Base-by-base conservation (phyloP, 2,113 vertebrate genomes). In the Catagonus wagneri region DNA sequence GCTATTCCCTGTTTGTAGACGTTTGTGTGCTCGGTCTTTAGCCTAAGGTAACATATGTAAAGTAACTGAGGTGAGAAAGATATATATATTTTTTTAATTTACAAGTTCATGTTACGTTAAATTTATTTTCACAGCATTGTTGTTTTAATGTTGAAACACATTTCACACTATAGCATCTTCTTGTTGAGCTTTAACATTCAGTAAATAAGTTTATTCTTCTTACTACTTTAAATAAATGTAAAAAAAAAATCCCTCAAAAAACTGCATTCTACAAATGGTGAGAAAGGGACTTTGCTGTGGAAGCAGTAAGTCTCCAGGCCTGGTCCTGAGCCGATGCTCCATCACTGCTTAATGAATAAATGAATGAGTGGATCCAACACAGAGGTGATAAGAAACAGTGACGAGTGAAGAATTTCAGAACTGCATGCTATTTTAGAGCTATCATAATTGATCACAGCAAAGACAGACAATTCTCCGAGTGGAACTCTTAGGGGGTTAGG, bases 51-150 rank as follows among this genome's bases (percentile, higher is more conserved):
- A 52, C 3, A 36, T 54, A 97, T 61, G 71, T 50, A 94, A 91
- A 94, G 58, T 34, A 83, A 60, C 54, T 65, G 32, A 97, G 19
- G 86, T 90, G 86, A 87, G 91, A 96, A 93, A 81, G 54, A 65
- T 44, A 79, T n/a, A n/a, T n/a, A 44, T 50, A 60, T 92, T 65
- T 60, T 74, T 39, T 23, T 56, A 75, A 96, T 97, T 96, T 87
- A 76, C 74, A 97, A 81, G 80, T 84, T 92, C 83, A 78, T n/a
- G 23, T 34, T 63, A 94, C 56, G 34, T 71, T 34, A 44, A 60
- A 84, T 71, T 83, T 92, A 94, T 92, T 74, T 87, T 79, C 78
- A 83, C 32, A 60, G 66, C 54, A 50, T 19, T 74, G 60, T 54
- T 93, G 83, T 86, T 84, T 96, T 63, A 83, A 54, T 2, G 17